These are phyloP conservation scores for Drosophila pruinosa DNA, from an alignment of 1,140 invertebrate genomes.

Conservation along the genomic window DNA sequence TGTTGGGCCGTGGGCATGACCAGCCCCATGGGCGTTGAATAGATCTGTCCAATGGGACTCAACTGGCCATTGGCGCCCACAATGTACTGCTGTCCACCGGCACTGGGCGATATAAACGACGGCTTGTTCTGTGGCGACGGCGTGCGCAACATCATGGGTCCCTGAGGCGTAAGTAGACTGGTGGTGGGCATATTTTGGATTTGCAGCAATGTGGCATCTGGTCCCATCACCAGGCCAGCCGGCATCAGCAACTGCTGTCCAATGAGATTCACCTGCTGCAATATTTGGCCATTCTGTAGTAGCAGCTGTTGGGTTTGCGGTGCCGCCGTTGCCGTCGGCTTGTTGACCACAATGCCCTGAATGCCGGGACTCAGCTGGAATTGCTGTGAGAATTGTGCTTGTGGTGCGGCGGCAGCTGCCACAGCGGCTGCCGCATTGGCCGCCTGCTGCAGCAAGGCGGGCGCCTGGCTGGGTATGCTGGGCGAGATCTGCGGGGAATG, in stretches of 20 bases:
- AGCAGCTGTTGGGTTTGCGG: slow-evolving; percentile 89
- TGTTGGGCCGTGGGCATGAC: slow-evolving; percentile 85
- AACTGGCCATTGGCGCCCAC: slow-evolving; percentile 88
- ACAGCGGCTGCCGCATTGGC: slow-evolving; percentile 46
- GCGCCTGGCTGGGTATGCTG: slow-evolving; percentile 77
- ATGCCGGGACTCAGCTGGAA: slow-evolving; percentile 87
- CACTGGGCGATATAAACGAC: slow-evolving; percentile 89
- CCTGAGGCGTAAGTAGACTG: slow-evolving; percentile 82
- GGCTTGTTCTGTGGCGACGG: slow-evolving; percentile 89
- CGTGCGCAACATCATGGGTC: slow-evolving; percentile 89
- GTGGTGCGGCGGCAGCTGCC: slow-evolving; percentile 3
- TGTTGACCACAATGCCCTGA: slow-evolving; percentile 84
- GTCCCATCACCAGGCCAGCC: slow-evolving; percentile 89
- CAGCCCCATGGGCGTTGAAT: slow-evolving; percentile 90
- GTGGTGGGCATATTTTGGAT: slow-evolving; percentile 88
- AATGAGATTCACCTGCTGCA: slow-evolving; percentile 92
- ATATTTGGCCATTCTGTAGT: slow-evolving; percentile 83
- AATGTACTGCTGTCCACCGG: slow-evolving; percentile 87
- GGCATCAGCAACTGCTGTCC: slow-evolving; percentile 92
- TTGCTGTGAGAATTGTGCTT: slow-evolving; percentile 85
- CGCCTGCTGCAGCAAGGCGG: slow-evolving; percentile 66
- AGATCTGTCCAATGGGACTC: slow-evolving; percentile 88
- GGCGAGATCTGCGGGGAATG: slow-evolving; percentile 80
- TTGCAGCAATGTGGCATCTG: slow-evolving; percentile 88
- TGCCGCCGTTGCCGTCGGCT: slow-evolving; percentile 85